Conservation (phyloP, 2,113 vertebrate species). For the Salvelinus alpinus region DNA sequence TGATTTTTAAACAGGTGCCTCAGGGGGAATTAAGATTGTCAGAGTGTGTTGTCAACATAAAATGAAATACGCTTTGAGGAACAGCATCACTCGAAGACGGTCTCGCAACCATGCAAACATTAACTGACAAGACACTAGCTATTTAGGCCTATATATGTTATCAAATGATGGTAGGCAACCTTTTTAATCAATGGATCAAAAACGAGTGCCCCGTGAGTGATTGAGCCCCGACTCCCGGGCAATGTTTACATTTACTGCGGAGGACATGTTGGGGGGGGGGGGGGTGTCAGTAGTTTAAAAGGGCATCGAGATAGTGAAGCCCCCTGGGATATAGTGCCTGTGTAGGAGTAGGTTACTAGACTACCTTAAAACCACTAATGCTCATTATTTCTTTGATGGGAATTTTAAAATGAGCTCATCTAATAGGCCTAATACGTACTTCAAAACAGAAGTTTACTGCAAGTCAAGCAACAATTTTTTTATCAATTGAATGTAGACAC, state of each 20-base stretch:
- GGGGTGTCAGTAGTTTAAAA: slow-evolving; percentile 44
- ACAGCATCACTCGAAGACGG: slow-evolving; percentile 9
- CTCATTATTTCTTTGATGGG: no score
- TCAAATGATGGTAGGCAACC: no score
- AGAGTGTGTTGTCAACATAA: slow-evolving; percentile 62
- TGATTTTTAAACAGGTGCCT: slow-evolving; percentile 70
- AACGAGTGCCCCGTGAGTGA: slow-evolving; percentile 21
- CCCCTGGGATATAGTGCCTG: no score
- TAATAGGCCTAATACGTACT: no score
- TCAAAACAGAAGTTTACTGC: no score
- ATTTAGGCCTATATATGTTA: no score
- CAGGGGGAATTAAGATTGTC: slow-evolving; percentile 37
- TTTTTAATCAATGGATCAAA: no score
- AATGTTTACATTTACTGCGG: slow-evolving; percentile 39
- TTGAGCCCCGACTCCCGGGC: slow-evolving; percentile 40
- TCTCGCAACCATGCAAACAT: slow-evolving; percentile 12
- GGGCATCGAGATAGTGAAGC: slow-evolving; percentile 2
- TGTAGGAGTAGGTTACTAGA: no score
- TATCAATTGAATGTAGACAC: no score
- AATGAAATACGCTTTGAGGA: slow-evolving; percentile 55
- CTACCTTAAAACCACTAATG: no score
- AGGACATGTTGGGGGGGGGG: slow-evolving; percentile 26
- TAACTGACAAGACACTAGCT: slow-evolving; percentile 7
- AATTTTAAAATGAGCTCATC: no score
- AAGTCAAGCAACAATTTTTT: no score